These are phyloP conservation scores for Cephalopholis sonnerati DNA, from an alignment of 2,113 vertebrate species.

Conservation along the genomic window DNA sequence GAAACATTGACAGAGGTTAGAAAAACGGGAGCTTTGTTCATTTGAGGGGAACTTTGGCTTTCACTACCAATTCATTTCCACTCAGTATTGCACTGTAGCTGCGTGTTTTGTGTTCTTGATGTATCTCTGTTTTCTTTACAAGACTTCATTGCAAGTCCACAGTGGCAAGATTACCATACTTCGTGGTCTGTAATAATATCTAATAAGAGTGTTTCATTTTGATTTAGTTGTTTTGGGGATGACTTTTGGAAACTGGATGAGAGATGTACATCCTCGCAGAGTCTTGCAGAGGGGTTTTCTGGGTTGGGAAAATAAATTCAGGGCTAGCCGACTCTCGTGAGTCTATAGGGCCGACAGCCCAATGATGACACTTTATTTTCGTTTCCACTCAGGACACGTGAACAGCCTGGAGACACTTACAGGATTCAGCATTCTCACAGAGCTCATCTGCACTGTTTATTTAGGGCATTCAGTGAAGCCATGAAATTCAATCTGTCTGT, in stretches of 20 bases:
- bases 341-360: slow-evolving; percentile 27
- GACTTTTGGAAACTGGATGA: slow-evolving; percentile 28
- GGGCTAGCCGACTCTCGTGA: slow-evolving; percentile 52
- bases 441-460: slow-evolving; percentile 44
- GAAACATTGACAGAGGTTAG: slow-evolving; percentile 62
- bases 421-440: slow-evolving; percentile 64
- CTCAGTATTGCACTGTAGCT: slow-evolving; percentile 15
- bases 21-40: slow-evolving; percentile 59
- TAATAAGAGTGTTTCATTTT: slow-evolving; percentile 39
- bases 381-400: slow-evolving; percentile 71
- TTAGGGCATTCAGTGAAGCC: slow-evolving; percentile 5
- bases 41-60: slow-evolving; percentile 52
- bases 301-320: slow-evolving; percentile 66
- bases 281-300: slow-evolving; percentile 43
- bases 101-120: slow-evolving; percentile 27
- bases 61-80: slow-evolving; percentile 32
- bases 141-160: slow-evolving; percentile 17
- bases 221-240: slow-evolving; percentile 37
- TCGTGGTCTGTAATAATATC: slow-evolving; percentile 33
- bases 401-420: slow-evolving; percentile 52
- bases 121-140: slow-evolving; percentile 26
- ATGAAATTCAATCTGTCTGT: not conserved
- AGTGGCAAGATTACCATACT: slow-evolving; percentile 32
- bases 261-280: slow-evolving; percentile 30
- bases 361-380: slow-evolving; percentile 76